Evolutionary conservation across 1,140 invertebrate genomes (phyloP).

Genomic region (Ceratoteleas bidentatus): DNA sequence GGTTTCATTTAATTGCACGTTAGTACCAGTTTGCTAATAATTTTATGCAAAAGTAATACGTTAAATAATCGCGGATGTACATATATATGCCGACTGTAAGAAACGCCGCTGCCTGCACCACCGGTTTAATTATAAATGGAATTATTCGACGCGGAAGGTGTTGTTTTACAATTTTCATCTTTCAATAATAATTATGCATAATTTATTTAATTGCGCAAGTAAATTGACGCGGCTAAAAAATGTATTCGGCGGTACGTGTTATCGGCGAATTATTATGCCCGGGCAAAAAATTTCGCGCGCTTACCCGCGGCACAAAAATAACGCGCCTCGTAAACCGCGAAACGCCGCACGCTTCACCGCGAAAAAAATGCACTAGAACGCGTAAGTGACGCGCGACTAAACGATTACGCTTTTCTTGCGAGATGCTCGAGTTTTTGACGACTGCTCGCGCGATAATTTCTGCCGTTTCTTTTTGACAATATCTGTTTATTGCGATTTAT

Average conservation of each 20-base stretch:
- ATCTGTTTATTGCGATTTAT: too few relatives aligned
- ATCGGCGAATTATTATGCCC: too few relatives aligned
- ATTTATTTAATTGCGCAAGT: constrained; percentile 29
- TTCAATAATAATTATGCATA: constrained; percentile 27
- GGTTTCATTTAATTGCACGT: constrained; percentile 52
- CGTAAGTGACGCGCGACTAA: too few relatives aligned
- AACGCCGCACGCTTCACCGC: too few relatives aligned
- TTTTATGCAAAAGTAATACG: constrained; percentile 41
- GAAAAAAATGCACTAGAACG: too few relatives aligned
- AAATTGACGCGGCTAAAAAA: constrained; percentile 18
- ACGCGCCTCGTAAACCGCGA: too few relatives aligned
- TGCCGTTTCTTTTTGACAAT: too few relatives aligned
- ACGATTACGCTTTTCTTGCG: too few relatives aligned
- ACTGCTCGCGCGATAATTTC: too few relatives aligned
- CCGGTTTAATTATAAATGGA: constrained; percentile 29
- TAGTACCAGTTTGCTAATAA: constrained; percentile 33
- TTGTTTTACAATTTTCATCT: constrained; percentile 40
- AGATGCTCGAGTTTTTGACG: too few relatives aligned
- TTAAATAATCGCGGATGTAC: constrained; percentile 35
- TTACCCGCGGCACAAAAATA: too few relatives aligned
- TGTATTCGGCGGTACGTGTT: too few relatives aligned
- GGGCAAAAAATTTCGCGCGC: background rate
- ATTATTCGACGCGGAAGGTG: constrained; percentile 36
- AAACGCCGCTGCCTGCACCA: constrained; percentile 7
- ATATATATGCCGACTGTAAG: constrained; percentile 12